Conservation (phyloP, 2,888 invertebrate genomes). For the Chaitophorus viminalis region DNA sequence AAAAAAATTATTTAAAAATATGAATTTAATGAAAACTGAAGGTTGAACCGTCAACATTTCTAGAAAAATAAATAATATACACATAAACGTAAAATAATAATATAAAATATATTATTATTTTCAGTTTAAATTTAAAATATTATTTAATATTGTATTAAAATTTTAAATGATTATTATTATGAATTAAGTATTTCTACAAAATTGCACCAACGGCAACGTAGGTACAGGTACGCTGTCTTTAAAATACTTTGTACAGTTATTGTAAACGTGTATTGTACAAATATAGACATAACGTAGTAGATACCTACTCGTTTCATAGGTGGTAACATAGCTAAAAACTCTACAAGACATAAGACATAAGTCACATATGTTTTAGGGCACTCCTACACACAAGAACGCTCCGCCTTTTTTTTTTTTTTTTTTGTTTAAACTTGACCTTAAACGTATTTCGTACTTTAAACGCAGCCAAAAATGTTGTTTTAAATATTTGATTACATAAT, state of each 20-base stretch:
- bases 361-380: background rate
- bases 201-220: background rate
- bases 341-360: background rate
- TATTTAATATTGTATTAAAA: background rate
- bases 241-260: background rate
- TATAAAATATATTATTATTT: background rate
- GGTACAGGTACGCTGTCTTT: too few species aligned
- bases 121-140: background rate
- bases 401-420: slow-evolving; percentile 24
- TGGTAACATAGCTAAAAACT: slow-evolving; percentile 8
- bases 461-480: background rate
- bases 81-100: too few species aligned
- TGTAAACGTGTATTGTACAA: slow-evolving; percentile 12
- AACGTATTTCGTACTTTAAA: background rate
- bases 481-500: slow-evolving; percentile 11
- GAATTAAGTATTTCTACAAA: background rate
- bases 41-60: too few species aligned
- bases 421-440: slow-evolving; percentile 44
- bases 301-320: background rate
- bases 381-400: background rate
- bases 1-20: too few species aligned
- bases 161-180: background rate
- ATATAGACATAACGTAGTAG: background rate
- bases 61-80: too few species aligned
- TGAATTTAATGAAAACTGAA: too few species aligned